These are phyloP conservation scores for Styela clava DNA, from an alignment of 23 tunicate species.

Conservation along the genomic window DNA sequence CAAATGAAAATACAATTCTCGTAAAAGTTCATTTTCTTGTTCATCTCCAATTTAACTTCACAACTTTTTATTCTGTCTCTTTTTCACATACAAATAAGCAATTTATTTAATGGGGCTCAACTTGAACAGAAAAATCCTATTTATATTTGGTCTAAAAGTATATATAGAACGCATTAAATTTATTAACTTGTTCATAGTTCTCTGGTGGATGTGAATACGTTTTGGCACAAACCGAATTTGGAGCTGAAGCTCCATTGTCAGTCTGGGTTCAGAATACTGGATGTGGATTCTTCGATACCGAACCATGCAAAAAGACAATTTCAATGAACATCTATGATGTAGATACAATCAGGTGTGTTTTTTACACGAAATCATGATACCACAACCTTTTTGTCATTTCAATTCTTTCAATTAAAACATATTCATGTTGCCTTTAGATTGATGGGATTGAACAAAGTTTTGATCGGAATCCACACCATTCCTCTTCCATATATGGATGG, in stretches of 20 bases:
- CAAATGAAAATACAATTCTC: too few relatives aligned
- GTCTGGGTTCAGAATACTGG: conserved; percentile 93
- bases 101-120: too few relatives aligned
- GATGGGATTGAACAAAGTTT: conserved; percentile 34
- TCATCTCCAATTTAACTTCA: too few relatives aligned
- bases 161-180: too few relatives aligned
- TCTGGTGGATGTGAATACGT: conserved; percentile 92
- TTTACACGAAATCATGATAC: not conserved
- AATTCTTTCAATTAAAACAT: not conserved
- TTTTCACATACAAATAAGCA: too few relatives aligned
- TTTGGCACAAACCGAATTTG: conserved; percentile 49
- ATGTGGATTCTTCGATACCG: conserved; percentile 81
- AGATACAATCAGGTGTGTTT: conserved; percentile 38
- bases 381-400: not conserved
- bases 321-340: conserved; percentile 49
- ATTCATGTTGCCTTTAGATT: conserved; percentile 10
- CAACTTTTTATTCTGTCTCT: too few relatives aligned
- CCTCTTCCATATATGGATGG: conserved; percentile 45
- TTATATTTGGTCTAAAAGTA: too few relatives aligned
- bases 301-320: conserved; percentile 66
- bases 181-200: conserved; percentile 80
- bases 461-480: conserved; percentile 27
- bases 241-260: conserved; percentile 46
- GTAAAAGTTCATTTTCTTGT: too few relatives aligned
- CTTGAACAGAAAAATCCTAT: too few relatives aligned